These are phyloP conservation scores for Drosophila maculinotata DNA, from an alignment of 2,888 invertebrate genomes.

Conservation along the genomic window DNA sequence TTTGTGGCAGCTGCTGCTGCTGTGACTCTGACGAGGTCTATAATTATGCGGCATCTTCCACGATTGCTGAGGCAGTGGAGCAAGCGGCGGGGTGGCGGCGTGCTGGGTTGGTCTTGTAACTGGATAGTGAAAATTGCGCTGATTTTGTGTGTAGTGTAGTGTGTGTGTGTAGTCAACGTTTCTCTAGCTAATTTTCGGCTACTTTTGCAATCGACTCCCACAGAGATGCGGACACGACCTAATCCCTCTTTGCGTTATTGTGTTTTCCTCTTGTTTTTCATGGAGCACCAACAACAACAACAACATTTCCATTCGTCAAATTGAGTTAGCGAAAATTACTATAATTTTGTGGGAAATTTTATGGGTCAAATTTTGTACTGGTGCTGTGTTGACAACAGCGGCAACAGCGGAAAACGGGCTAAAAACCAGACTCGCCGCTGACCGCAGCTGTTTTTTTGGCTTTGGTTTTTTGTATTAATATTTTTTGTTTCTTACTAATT, in stretches of 20 bases:
- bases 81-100: not conserved
- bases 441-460: conserved; percentile 52
- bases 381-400: conserved; percentile 62
- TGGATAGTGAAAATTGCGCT: conserved; percentile 72
- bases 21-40: conserved; percentile 27
- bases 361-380: conserved; percentile 73
- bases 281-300: conserved; percentile 4
- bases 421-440: conserved; percentile 56
- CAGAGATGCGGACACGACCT: conserved; percentile 36
- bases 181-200: conserved; percentile 69
- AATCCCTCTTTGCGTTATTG: conserved; percentile 31
- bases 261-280: conserved; percentile 11
- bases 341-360: conserved; percentile 81
- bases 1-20: conserved; percentile 31
- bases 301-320: conserved; percentile 60
- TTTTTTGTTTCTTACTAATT: conserved; percentile 62
- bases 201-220: conserved; percentile 76
- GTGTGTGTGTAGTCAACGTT: conserved; percentile 24
- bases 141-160: conserved; percentile 33
- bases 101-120: conserved; percentile 55
- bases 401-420: conserved; percentile 23
- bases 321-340: conserved; percentile 78
- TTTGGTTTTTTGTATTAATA: not conserved
- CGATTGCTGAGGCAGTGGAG: not conserved
- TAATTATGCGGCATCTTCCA: conserved; percentile 52